A percentile compares a stretch with the other conserved stretches of the same genome.
Evolutionary conservation across 2,888 invertebrate species (phyloP).

Genomic region (Cerastis leucographa): DNA sequence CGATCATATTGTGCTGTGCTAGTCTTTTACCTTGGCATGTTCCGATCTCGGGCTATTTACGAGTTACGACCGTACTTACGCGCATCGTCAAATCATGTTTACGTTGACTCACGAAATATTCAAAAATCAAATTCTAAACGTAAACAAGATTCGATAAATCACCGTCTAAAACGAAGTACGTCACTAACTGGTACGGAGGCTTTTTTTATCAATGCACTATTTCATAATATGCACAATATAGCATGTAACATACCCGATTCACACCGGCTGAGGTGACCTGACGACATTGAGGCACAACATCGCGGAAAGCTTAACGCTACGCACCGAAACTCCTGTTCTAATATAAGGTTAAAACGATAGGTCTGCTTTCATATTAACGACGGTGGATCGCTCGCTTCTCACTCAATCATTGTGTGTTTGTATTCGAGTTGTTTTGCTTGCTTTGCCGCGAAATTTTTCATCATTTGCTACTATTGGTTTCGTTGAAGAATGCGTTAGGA

Average conservation of each 20-base stretch:
- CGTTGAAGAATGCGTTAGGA: conserved; percentile 44
- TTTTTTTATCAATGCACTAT: conserved; percentile 75
- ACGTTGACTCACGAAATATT: conserved; percentile 45
- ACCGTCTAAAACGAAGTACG: conserved; percentile 32
- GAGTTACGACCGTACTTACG: conserved; percentile 53
- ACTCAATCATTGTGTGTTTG: conserved; percentile 87
- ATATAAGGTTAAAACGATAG: conserved; percentile 81
- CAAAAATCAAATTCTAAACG: conserved; percentile 50
- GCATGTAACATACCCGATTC: conserved; percentile 89
- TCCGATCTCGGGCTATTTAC: conserved; percentile 58
- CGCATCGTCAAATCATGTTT: conserved; percentile 44
- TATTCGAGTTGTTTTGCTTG: conserved; percentile 89
- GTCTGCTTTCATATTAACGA: conserved; percentile 86
- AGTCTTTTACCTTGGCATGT: conserved; percentile 72
- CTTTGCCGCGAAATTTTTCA: conserved; percentile 80
- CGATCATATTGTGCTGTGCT: conserved; percentile 74
- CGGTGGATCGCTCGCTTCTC: conserved; percentile 87
- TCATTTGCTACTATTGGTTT: conserved; percentile 62
- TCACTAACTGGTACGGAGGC: conserved; percentile 49
- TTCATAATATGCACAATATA: conserved; percentile 79
- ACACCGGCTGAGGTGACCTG: conserved; percentile 86
- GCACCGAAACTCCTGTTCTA: conserved; percentile 79
- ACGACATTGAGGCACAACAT: conserved; percentile 77
- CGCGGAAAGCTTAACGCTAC: conserved; percentile 82
- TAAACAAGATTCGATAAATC: conserved; percentile 50